Percentiles rank a stretch among this genome's conserved stretches.
Evolutionary conservation across 2,113 vertebrate genomes (phyloP).

Genomic region (Sander lucioperca): DNA sequence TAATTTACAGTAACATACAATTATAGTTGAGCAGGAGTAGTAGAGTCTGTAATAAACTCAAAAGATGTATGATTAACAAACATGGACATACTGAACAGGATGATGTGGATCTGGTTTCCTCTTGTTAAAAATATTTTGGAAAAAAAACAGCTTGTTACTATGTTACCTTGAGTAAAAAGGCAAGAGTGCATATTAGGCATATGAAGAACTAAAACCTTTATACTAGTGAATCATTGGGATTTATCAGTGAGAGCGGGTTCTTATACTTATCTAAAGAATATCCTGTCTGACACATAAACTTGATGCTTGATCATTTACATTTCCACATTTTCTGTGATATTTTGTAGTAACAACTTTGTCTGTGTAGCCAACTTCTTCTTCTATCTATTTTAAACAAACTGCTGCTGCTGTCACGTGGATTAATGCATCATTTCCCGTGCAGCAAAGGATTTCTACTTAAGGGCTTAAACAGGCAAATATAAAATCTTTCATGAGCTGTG

Average conservation of each 20-base stretch:
- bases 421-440: conserved; percentile 32
- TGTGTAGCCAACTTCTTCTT: not conserved
- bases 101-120: not conserved
- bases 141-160: not conserved
- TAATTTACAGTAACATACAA: not conserved
- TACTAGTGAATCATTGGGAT: not conserved
- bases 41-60: not conserved
- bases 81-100: not conserved
- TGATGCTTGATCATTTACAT: not conserved
- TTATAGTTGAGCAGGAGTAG: not conserved
- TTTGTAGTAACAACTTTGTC: not conserved
- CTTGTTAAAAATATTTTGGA: not conserved
- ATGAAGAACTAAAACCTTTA: not conserved
- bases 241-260: not conserved
- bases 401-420: conserved; percentile 2
- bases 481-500: conserved; percentile 17
- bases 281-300: not conserved
- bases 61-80: conserved; percentile 1
- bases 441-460: conserved; percentile 14
- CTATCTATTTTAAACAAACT: conserved; percentile 4
- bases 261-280: not conserved
- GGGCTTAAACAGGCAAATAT: conserved; percentile 4
- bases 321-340: not conserved
- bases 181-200: not conserved
- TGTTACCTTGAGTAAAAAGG: not conserved